Conservation (phyloP, 2,113 vertebrate genomes). For the Cavia porcellus region DNA sequence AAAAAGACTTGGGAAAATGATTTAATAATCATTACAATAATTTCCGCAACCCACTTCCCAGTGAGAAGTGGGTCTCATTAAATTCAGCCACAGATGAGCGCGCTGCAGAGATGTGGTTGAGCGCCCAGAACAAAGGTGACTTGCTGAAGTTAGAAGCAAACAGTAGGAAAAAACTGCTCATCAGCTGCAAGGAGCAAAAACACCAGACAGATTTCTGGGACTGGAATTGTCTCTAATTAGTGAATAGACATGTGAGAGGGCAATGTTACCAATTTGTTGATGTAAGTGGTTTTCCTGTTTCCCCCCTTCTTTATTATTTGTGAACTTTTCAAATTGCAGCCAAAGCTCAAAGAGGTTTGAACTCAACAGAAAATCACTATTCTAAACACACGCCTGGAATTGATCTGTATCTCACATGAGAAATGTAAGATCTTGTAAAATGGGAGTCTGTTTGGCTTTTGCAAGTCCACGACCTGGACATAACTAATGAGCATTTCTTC, state of each 20-base stretch:
- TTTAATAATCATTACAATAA: conserved; percentile 81
- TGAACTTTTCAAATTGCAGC: conserved; percentile 56
- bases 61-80: conserved; percentile 78
- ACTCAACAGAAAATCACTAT: conserved; percentile 29
- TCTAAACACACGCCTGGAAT: background rate
- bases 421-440: background rate
- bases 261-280: conserved; percentile 57
- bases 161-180: conserved; percentile 66
- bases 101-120: conserved; percentile 43
- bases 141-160: conserved; percentile 58
- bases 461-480: background rate
- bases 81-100: conserved; percentile 75
- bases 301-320: conserved; percentile 38
- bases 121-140: conserved; percentile 64
- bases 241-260: conserved; percentile 64
- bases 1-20: conserved; percentile 75
- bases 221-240: conserved; percentile 72
- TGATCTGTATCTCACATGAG: background rate
- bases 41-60: conserved; percentile 73
- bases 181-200: conserved; percentile 56
- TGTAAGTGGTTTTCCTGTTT: conserved; percentile 69
- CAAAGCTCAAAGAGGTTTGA: conserved; percentile 39
- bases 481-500: background rate
- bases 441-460: background rate
- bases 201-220: conserved; percentile 47